These are phyloP conservation scores for Papilio glaucus DNA, from an alignment of 1,140 invertebrate species.

Conservation along the genomic window DNA sequence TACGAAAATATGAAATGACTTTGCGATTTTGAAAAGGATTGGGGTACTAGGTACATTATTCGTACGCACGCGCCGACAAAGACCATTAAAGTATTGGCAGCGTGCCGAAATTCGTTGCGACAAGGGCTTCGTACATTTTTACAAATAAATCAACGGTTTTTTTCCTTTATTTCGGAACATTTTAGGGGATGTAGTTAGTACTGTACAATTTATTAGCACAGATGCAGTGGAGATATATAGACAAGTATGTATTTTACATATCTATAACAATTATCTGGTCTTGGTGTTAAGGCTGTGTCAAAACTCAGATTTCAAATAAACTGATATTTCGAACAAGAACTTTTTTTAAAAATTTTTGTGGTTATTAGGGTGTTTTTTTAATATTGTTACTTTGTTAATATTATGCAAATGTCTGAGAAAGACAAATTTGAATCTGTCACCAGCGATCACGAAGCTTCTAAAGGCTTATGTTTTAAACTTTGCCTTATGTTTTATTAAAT, in stretches of 20 bases:
- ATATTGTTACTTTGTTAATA: too few species aligned
- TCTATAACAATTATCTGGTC: too few species aligned
- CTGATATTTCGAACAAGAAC: too few species aligned
- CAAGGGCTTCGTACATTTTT: constrained; percentile 3
- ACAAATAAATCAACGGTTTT: constrained; percentile 2
- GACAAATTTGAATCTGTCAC: too few species aligned
- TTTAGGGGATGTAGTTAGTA: constrained; percentile 1
- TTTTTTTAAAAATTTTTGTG: too few species aligned
- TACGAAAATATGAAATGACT: not conserved
- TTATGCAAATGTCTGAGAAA: too few species aligned
- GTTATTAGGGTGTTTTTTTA: too few species aligned
- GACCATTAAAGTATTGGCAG: constrained; percentile 7
- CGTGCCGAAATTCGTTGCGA: constrained; percentile 3
- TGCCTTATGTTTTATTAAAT: too few species aligned
- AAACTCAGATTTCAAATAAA: too few species aligned
- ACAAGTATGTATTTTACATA: not conserved
- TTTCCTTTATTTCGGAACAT: not conserved
- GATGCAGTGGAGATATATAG: not conserved
- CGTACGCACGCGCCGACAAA: not conserved
- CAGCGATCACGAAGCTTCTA: too few species aligned
- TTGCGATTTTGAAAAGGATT: constrained; percentile 1
- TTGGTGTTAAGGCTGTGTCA: too few species aligned
- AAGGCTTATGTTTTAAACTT: too few species aligned
- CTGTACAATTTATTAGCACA: not conserved
- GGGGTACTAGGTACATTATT: not conserved